Conservation (phyloP, 2,113 vertebrate genomes). For the Gorsachius goisagi region DNA sequence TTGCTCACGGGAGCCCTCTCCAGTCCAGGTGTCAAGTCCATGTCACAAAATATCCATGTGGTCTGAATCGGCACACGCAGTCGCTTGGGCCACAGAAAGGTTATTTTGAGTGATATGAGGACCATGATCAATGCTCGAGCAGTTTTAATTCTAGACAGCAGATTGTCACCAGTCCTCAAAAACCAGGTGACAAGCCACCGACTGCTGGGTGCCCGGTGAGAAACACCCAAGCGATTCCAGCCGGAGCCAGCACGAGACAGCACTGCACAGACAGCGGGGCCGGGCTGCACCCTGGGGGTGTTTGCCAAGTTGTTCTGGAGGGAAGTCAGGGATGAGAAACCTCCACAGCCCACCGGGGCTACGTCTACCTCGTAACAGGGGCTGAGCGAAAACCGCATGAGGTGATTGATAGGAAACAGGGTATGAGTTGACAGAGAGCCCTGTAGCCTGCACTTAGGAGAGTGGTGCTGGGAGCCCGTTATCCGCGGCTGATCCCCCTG, state of each 20-base stretch:
- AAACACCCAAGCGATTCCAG: neutral
- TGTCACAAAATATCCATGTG: neutral
- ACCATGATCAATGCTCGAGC: neutral
- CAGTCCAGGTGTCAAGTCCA: neutral
- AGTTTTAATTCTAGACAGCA: neutral
- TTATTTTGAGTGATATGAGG: neutral
- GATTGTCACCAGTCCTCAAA: neutral
- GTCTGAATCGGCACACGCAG: neutral
- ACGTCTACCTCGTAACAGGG: neutral
- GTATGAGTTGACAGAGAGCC: neutral
- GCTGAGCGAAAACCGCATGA: neutral
- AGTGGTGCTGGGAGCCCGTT: neutral
- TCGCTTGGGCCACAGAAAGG: neutral
- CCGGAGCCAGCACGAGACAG: neutral
- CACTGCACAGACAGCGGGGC: accelerated
- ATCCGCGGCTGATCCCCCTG: neutral
- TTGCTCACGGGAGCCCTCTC: neutral
- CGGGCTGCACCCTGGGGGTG: neutral
- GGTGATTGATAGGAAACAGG: neutral
- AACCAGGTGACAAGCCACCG: neutral
- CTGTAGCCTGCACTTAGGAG: neutral
- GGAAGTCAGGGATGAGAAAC: neutral
- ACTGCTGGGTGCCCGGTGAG: neutral
- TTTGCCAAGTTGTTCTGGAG: neutral
- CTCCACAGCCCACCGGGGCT: neutral